Evolutionary conservation across 2,888 invertebrate species (phyloP).

Genomic region (Synergus laeviventris): DNA sequence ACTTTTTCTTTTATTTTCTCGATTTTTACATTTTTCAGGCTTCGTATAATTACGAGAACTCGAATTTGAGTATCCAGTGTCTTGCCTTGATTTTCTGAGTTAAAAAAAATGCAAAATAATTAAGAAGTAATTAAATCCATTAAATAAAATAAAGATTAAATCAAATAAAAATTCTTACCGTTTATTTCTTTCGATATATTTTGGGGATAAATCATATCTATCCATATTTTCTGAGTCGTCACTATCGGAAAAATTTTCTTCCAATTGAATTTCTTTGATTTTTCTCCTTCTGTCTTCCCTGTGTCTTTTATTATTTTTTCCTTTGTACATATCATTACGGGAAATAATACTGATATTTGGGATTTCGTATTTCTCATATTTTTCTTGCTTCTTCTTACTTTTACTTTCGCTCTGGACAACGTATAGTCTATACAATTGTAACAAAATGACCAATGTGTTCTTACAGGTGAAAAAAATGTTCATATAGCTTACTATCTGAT

Average conservation of each 20-base stretch:
- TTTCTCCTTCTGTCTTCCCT: constrained; percentile 56
- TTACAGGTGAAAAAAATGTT: constrained; percentile 97
- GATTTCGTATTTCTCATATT: constrained; percentile 60
- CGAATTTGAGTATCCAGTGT: constrained; percentile 84
- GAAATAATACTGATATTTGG: constrained; percentile 70
- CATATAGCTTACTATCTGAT: constrained; percentile 94
- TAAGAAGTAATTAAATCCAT: constrained; percentile 36
- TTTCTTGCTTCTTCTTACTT: constrained; percentile 69
- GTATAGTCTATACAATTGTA: constrained; percentile 90
- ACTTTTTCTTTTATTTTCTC: constrained; percentile 59
- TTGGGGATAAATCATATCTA: constrained; percentile 63
- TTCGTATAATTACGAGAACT: constrained; percentile 79
- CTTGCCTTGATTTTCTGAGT: constrained; percentile 78
- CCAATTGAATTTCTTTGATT: constrained; percentile 58
- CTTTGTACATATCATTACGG: constrained; percentile 54
- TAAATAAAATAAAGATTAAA: not conserved
- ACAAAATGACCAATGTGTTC: constrained; percentile 90
- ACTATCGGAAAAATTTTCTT: constrained; percentile 60
- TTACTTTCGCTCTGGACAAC: constrained; percentile 86
- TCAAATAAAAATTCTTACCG: constrained; percentile 46
- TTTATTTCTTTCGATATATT: constrained; percentile 49
- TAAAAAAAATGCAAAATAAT: constrained; percentile 46
- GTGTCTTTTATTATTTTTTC: constrained; percentile 44
- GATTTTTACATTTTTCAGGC: constrained; percentile 60
- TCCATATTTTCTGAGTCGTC: constrained; percentile 67